A percentile compares a stretch with the other conserved stretches of the same genome.
phyloP scores from a whole-genome alignment of 2,888 invertebrate species.

The Orthosia gracilis region DNA sequence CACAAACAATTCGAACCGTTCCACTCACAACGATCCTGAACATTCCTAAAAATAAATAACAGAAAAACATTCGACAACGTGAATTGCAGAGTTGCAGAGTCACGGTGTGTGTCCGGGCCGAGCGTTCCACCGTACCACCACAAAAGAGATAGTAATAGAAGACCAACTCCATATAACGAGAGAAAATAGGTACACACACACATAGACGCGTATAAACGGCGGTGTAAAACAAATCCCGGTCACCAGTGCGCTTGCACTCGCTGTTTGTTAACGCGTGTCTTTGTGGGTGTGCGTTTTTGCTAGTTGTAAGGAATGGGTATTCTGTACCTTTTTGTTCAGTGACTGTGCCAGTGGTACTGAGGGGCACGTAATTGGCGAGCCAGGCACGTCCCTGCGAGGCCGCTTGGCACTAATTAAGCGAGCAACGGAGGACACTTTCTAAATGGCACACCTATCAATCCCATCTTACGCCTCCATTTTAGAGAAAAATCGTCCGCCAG shows the following conservation, averaged over 20 bases:
- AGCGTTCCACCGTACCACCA: background rate
- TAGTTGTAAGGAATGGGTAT: background rate
- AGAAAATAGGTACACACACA: background rate
- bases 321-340: slow-evolving; percentile 15
- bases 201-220: background rate
- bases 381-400: slow-evolving; percentile 66
- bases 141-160: background rate
- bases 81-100: slow-evolving; percentile 55
- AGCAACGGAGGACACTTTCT: slow-evolving; percentile 67
- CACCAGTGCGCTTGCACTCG: background rate
- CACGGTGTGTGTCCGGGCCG: slow-evolving; percentile 16
- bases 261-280: too few relatives aligned
- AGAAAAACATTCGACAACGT: slow-evolving; percentile 23
- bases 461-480: slow-evolving; percentile 73
- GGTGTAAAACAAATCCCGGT: background rate
- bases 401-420: slow-evolving; percentile 67
- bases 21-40: slow-evolving; percentile 13
- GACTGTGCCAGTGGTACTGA: slow-evolving; percentile 9
- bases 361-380: slow-evolving; percentile 56
- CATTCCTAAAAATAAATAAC: slow-evolving; percentile 39
- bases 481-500: slow-evolving; percentile 68
- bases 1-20: slow-evolving; percentile 26
- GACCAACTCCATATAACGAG: background rate
- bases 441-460: slow-evolving; percentile 74
- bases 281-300: background rate